phyloP scores from a whole-genome alignment of 2,797 vertebrate genomes.

The Pangasius macronema region DNA sequence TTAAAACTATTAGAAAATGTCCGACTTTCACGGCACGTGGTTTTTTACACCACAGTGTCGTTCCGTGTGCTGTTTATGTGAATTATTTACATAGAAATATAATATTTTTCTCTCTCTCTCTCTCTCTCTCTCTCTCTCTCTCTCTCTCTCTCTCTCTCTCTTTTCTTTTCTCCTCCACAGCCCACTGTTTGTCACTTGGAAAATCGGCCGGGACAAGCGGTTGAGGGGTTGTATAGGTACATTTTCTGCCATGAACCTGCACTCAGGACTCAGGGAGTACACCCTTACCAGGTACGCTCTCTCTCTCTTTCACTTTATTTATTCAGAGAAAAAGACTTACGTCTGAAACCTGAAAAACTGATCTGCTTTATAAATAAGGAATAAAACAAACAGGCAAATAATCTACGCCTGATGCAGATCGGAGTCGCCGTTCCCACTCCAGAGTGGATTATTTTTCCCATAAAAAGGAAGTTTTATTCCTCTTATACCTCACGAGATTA shows the following conservation, averaged over 20 bases:
- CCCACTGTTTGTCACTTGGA: slow-evolving; percentile 99
- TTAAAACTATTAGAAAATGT: background rate
- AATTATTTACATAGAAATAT: background rate
- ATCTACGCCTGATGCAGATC: background rate
- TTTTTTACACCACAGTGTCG: background rate
- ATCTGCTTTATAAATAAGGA: background rate
- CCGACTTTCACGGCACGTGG: background rate
- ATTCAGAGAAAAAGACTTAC: too few species aligned
- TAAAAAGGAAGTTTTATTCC: background rate
- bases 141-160: slow-evolving; percentile 30
- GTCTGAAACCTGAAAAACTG: background rate
- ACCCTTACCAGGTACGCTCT: slow-evolving; percentile 99
- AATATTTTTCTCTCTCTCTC: slow-evolving; percentile 19
- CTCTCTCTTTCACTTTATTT: too few species aligned
- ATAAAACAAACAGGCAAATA: background rate
- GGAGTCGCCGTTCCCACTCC: background rate
- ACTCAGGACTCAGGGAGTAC: slow-evolving; percentile 99
- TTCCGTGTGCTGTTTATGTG: background rate
- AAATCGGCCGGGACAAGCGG: slow-evolving; percentile 99
- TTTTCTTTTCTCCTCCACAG: slow-evolving; percentile 70
- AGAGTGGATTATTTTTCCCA: too few species aligned
- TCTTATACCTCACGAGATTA: background rate
- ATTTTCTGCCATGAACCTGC: slow-evolving; percentile 99
- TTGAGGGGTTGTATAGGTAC: slow-evolving; percentile 99
- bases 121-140: slow-evolving; percentile 16